phyloP scores from a whole-genome alignment of 2,113 vertebrate species.

The Panthera leo region DNA sequence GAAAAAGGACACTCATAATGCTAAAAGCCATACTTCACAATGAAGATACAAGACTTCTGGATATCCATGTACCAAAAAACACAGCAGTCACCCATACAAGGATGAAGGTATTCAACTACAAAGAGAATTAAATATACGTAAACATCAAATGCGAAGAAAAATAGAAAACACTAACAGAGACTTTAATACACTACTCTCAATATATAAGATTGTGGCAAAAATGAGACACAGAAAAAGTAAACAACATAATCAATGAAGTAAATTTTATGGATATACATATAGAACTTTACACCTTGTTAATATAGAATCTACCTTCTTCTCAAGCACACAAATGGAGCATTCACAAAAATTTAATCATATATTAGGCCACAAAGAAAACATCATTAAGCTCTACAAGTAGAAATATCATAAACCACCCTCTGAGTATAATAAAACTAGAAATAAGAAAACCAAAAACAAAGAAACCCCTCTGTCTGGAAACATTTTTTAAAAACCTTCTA shows the following conservation, averaged over 20 bases:
- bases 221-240: background rate
- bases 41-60: background rate
- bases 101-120: background rate
- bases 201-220: background rate
- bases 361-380: constrained; percentile 51
- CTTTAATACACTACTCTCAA: background rate
- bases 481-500: background rate
- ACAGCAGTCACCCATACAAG: background rate
- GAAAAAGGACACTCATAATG: background rate
- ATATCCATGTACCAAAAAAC: background rate
- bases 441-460: background rate
- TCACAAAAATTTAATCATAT: background rate
- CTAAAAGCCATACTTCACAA: background rate
- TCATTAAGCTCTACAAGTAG: constrained; percentile 31
- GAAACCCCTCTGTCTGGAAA: background rate
- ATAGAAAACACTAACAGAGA: background rate
- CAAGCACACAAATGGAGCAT: background rate
- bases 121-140: background rate
- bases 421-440: background rate
- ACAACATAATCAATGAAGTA: background rate
- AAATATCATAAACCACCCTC: background rate
- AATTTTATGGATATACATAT: background rate
- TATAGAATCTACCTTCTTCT: constrained; percentile 33
- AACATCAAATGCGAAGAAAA: constrained; percentile 48
- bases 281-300: constrained; percentile 35